phyloP scores from a whole-genome alignment of 2,888 invertebrate genomes.

The Limnephilus rhombicus region DNA sequence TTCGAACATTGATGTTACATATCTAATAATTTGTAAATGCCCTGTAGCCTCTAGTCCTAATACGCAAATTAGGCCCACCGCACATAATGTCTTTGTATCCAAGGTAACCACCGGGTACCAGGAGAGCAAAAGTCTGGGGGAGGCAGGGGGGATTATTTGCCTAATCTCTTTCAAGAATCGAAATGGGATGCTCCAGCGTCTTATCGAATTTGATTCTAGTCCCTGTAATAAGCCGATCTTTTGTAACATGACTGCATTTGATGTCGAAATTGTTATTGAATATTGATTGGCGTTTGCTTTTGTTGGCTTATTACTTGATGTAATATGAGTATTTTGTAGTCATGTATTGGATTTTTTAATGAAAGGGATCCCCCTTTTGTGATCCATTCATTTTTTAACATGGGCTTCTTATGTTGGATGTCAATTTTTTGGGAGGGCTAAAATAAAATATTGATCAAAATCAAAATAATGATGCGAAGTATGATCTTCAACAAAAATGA shows the following conservation, averaged over 20 bases:
- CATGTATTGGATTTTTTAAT: conserved; percentile 17
- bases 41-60: conserved; percentile 7
- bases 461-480: neutral
- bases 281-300: conserved; percentile 51
- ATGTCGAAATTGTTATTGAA: conserved; percentile 53
- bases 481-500: neutral
- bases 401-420: neutral
- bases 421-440: neutral
- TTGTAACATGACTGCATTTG: conserved; percentile 53
- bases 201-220: neutral
- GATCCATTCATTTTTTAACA: neutral
- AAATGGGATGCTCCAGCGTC: conserved; percentile 9
- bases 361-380: conserved; percentile 13
- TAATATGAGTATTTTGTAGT: conserved; percentile 25
- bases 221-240: conserved; percentile 52
- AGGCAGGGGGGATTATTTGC: conserved; percentile 61
- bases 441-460: neutral
- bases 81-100: conserved; percentile 62
- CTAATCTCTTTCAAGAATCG: conserved; percentile 58
- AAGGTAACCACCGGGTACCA: conserved; percentile 56
- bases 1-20: neutral
- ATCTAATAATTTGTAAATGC: neutral
- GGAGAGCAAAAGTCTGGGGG: neutral
- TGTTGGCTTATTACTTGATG: conserved; percentile 42
- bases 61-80: conserved; percentile 64